Percentiles rank a stretch among this genome's conserved stretches.
phyloP scores from a whole-genome alignment of 2,797 vertebrate genomes.

The Phrynocephalus vlangalii region DNA sequence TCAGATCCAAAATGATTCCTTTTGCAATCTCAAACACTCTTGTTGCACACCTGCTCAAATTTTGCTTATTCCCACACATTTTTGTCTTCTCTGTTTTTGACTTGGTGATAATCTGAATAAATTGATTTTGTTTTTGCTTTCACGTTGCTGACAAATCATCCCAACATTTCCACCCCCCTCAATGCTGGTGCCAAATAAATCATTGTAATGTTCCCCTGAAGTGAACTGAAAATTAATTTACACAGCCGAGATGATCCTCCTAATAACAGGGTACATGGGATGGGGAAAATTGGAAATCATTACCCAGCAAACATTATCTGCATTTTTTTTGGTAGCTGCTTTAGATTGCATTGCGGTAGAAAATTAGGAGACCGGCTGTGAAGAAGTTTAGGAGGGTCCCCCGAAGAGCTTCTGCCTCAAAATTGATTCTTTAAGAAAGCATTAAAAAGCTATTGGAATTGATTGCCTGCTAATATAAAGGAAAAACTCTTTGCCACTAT shows the following conservation, averaged over 20 bases:
- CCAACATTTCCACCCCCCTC: conserved; percentile 78
- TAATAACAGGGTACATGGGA: conserved; percentile 89
- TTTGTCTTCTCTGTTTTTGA: conserved; percentile 59
- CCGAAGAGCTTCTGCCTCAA: conserved; percentile 86
- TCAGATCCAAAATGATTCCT: neutral
- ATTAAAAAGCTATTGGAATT: conserved; percentile 91
- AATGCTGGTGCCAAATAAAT: conserved; percentile 84
- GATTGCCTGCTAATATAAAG: conserved; percentile 90
- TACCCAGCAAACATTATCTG: conserved; percentile 91
- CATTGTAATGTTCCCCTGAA: conserved; percentile 89
- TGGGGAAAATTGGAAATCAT: conserved; percentile 91
- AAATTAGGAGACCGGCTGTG: conserved; percentile 84
- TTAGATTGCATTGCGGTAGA: conserved; percentile 85
- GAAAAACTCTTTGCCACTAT: conserved; percentile 81
- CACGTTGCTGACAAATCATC: conserved; percentile 82
- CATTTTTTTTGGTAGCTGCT: conserved; percentile 87
- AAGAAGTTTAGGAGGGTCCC: conserved; percentile 83
- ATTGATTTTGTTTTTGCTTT: conserved; percentile 82
- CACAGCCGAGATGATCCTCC: conserved; percentile 86
- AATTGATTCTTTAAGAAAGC: conserved; percentile 86
- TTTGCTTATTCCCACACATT: conserved; percentile 6
- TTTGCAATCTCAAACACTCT: neutral
- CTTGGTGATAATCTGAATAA: conserved; percentile 79
- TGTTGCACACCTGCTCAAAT: neutral
- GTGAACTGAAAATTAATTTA: conserved; percentile 95